These are phyloP conservation scores for Chionoecetes opilio DNA, from an alignment of 1,140 invertebrate species.

Conservation along the genomic window DNA sequence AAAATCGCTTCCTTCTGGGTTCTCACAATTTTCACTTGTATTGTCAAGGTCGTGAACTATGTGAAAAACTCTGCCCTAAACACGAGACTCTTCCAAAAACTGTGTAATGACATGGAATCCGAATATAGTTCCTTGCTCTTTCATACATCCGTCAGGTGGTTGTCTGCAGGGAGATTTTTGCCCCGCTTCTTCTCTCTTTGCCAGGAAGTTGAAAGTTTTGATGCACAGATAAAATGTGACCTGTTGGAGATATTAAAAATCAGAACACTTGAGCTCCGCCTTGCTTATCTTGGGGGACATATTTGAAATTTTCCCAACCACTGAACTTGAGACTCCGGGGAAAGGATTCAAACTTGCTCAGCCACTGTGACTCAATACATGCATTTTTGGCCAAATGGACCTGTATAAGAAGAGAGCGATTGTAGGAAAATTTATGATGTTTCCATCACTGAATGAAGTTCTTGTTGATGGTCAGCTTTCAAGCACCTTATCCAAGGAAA, in stretches of 20 bases:
- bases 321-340: slow-evolving; percentile 17
- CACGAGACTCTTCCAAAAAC: slow-evolving; percentile 33
- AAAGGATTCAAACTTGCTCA: slow-evolving; percentile 63
- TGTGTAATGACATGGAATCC: slow-evolving; percentile 57
- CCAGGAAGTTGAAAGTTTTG: slow-evolving; percentile 68
- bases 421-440: slow-evolving; percentile 61
- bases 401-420: slow-evolving; percentile 44
- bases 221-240: slow-evolving; percentile 59
- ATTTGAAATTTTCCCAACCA: neutral
- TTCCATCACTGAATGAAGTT: slow-evolving; percentile 55
- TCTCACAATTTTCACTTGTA: slow-evolving; percentile 37
- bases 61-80: slow-evolving; percentile 44
- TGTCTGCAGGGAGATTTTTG: slow-evolving; percentile 60
- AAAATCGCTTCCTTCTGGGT: neutral
- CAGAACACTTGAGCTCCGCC: slow-evolving; percentile 55
- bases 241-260: slow-evolving; percentile 59
- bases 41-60: slow-evolving; percentile 39
- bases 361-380: neutral
- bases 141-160: slow-evolving; percentile 68
- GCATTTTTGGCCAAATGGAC: slow-evolving; percentile 64
- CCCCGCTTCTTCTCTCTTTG: slow-evolving; percentile 17
- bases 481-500: slow-evolving; percentile 49
- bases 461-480: slow-evolving; percentile 50
- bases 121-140: slow-evolving; percentile 59
- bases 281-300: neutral